phyloP scores from a whole-genome alignment of 2,797 vertebrate species.

The Coracias cyanogaster region DNA sequence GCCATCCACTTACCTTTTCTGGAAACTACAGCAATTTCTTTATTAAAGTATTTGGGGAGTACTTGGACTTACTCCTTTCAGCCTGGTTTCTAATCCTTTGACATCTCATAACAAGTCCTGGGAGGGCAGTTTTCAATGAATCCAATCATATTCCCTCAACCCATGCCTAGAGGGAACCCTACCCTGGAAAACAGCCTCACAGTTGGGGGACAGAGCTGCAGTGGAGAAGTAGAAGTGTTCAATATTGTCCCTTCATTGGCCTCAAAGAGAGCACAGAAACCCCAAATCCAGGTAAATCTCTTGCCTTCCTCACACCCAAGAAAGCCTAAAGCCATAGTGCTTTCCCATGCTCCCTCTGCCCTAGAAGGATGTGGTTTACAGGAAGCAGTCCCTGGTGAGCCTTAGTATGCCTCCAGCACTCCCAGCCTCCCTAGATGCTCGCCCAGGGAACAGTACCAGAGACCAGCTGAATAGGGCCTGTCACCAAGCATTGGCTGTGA shows the following conservation, averaged over 20 bases:
- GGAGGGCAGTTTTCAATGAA: neutral
- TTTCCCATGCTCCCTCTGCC: neutral
- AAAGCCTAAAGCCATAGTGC: neutral
- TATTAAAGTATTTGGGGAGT: neutral
- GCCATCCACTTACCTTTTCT: neutral
- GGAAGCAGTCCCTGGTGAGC: neutral
- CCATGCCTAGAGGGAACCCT: neutral
- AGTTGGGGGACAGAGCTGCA: neutral
- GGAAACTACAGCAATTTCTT: neutral
- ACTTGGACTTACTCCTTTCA: conserved; percentile 16
- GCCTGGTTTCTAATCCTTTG: neutral
- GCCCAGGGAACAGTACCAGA: neutral
- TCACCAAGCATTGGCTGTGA: neutral
- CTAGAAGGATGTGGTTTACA: neutral
- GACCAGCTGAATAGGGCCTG: neutral
- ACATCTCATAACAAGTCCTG: neutral
- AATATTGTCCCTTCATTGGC: neutral
- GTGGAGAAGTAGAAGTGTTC: neutral
- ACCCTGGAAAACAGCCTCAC: neutral
- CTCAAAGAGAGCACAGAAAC: neutral
- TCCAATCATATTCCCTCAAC: neutral
- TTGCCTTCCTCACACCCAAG: neutral
- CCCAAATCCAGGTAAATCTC: neutral
- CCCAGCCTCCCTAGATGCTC: neutral
- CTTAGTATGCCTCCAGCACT: neutral